Conservation (phyloP, 1,140 invertebrate genomes). For the Pristionchus pacificus region DNA sequence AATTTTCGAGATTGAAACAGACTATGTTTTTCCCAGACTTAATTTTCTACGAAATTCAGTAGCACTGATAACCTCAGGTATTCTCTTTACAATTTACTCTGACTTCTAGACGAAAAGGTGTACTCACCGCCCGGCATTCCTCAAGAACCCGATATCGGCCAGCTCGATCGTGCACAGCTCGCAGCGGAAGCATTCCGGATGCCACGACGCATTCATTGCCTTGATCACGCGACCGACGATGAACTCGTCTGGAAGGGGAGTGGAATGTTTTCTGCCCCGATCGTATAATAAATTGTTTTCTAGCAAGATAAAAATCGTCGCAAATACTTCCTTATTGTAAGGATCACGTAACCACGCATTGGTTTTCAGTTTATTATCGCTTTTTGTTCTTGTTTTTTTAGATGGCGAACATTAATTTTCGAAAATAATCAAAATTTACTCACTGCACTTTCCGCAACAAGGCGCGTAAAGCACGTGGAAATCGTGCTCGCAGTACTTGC, state of each 20-base stretch:
- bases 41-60: too few relatives aligned
- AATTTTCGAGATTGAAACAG: too few relatives aligned
- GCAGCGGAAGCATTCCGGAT: conserved; percentile 93
- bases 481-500: conserved; percentile 98
- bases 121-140: conserved; percentile 52
- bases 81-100: too few relatives aligned
- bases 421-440: too few relatives aligned
- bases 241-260: conserved; percentile 52
- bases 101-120: too few relatives aligned
- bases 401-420: too few relatives aligned
- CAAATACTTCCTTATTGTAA: too few relatives aligned
- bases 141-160: conserved; percentile 84
- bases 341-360: too few relatives aligned
- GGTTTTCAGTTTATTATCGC: too few relatives aligned
- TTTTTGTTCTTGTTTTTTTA: too few relatives aligned
- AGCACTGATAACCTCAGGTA: too few relatives aligned
- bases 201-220: conserved; percentile 98
- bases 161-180: conserved; percentile 83
- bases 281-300: conserved; percentile 24
- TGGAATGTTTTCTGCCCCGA: conserved; percentile 6
- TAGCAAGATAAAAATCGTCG: conserved; percentile 10
- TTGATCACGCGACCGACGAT: conserved; percentile 82
- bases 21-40: too few relatives aligned
- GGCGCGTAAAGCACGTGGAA: conserved; percentile 75
- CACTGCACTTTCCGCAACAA: conserved; percentile 93